A percentile compares a stretch with the other conserved stretches of the same genome.
Conservation (phyloP, 2,797 vertebrate genomes). For the Gorsachius magnificus region DNA sequence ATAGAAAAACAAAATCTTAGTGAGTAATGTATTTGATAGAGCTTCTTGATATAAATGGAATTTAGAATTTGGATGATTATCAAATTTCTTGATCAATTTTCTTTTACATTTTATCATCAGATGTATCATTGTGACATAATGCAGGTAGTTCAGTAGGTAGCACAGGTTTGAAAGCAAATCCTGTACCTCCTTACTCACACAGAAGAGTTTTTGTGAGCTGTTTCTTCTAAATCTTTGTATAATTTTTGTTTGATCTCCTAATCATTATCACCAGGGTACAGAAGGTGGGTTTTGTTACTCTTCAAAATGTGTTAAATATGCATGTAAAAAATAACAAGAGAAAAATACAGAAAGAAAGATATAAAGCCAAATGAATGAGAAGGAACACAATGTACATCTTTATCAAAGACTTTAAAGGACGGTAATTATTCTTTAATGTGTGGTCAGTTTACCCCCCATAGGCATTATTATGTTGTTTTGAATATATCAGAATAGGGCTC, state of each 20-base stretch:
- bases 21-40: not conserved
- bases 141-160: not conserved
- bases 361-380: not conserved
- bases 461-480: not conserved
- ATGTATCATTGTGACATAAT: not conserved
- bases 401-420: not conserved
- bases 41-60: not conserved
- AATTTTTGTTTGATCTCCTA: slow-evolving; percentile 19
- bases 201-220: not conserved
- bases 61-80: not conserved
- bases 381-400: not conserved
- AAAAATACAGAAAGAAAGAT: not conserved
- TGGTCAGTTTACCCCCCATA: not conserved
- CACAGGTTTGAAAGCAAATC: not conserved
- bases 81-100: not conserved
- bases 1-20: not conserved
- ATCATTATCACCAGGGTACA: not conserved
- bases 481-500: not conserved
- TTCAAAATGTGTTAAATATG: not conserved
- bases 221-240: not conserved
- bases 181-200: not conserved
- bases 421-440: not conserved
- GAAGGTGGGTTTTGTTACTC: not conserved
- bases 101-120: not conserved
- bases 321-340: not conserved